Conservation (phyloP, 2,113 vertebrate genomes). For the Etheostoma spectabile region DNA sequence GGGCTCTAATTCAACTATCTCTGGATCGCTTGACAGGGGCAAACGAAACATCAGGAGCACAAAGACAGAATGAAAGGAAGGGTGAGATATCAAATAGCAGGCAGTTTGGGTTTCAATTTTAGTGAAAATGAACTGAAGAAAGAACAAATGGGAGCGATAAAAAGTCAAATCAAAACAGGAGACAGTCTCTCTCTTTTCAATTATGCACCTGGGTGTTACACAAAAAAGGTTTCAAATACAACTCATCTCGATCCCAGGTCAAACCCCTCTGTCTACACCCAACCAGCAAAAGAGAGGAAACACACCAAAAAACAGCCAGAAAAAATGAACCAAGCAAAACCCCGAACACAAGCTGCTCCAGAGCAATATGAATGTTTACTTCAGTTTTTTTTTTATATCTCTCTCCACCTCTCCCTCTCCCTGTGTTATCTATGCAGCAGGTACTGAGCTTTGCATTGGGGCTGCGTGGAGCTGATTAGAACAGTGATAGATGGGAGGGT, state of each 20-base stretch:
- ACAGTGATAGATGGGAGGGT: constrained; percentile 82
- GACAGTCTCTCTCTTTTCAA: constrained; percentile 30
- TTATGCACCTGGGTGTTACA: constrained; percentile 41
- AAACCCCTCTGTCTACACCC: constrained; percentile 22
- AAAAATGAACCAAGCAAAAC: constrained; percentile 30
- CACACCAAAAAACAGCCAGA: constrained; percentile 11
- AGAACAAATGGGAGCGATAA: constrained; percentile 24
- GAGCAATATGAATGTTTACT: constrained; percentile 75
- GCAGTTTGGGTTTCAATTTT: constrained; percentile 36
- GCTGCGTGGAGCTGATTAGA: constrained; percentile 83
- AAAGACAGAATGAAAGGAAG: constrained; percentile 8
- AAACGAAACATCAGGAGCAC: constrained; percentile 53
- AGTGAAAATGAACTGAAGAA: constrained; percentile 38
- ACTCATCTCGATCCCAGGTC: constrained; percentile 46
- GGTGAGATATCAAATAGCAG: constrained; percentile 8
- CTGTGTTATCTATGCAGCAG: constrained; percentile 81
- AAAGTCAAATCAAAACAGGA: constrained; percentile 31
- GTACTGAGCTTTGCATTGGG: constrained; percentile 63
- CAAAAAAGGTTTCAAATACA: constrained; percentile 13
- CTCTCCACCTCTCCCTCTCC: constrained; percentile 15
- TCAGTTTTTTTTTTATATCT: constrained; percentile 71
- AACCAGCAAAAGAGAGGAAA: constrained; percentile 32
- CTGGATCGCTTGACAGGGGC: constrained; percentile 74
- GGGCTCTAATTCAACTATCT: constrained; percentile 79
- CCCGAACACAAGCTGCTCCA: neutral